Base-by-base conservation (phyloP, 2,797 vertebrate species). In the Macropus fuliginosus region DNA sequence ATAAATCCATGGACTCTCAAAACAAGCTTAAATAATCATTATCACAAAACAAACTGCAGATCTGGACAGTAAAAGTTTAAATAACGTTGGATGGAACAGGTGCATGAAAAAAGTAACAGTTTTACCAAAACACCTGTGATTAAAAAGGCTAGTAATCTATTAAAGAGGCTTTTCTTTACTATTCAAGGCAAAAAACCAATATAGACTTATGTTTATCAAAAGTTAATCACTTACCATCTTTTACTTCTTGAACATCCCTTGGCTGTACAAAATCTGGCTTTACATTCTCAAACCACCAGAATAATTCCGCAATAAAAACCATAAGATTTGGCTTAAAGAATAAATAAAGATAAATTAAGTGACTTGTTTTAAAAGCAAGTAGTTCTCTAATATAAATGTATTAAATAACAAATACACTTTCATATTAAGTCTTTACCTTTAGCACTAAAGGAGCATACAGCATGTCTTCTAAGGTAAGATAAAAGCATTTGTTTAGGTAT, bases 261-360 rank as follows among this genome's bases (percentile, higher is more conserved):
- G 99, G 99, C 54, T 99, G 99, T 0, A 99, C 99, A 27, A 99
- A 99, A 90, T 99, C 99, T 12, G 99, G 99, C 96, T 99, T 99
- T 96, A 99, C 99, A 0, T 98, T 99, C 98, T 99, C 99, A 98
- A 99, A 99, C 99, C 99, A 99, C 99, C 99, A 99, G 98, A 99
- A 99, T 62, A 99, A 99, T 93, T 99, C 99, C 3, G 99, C 99
- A 54, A 99, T 99, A 94, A 99, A 99, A 56, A 99, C 99, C 99
- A 99, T 99, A 2, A 99, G 92, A 0, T 99, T 99, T 12, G 99
- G 99, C 99, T 99, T 97, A 18, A 9, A 97, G 54, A 95, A 94
- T 0, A 28, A 14, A 56, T 52, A 28, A 56, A 27, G 55, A 62
- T 3, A 9, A 0, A 16, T 0, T 90, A 8, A 94, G 0, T 0